Evolutionary conservation across 2,113 vertebrate species (phyloP), one percentile per base, ranked within the genome.

Genomic region (Ictalurus furcatus): DNA sequence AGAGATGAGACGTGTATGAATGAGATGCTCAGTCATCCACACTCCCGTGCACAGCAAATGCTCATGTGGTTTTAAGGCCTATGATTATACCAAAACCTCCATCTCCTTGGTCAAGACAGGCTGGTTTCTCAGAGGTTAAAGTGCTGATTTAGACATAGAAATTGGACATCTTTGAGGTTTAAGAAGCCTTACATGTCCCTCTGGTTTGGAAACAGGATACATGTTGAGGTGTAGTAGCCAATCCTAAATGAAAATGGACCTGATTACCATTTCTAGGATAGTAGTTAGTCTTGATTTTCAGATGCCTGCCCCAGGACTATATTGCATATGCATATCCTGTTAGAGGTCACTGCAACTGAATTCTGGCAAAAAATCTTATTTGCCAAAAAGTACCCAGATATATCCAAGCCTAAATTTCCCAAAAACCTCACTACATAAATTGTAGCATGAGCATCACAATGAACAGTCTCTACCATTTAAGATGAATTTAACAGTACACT

Each of bases 201-300:
- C 90, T 59, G 92, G 94, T 94, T 93, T 44, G 81, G 92, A 94
- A 91, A 92, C 5, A 91, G 87, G 91, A 92, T 28, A 16, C 58
- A 84, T 89, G 90, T 19, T 4, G 85, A 91, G 92, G 91, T 86
- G 86, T 85, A 88, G 92, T 34, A 16, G 71, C 59, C 84, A 88
- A 73, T 65, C 58, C 65, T 93, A 92, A 93, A 91, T 90, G 89
- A 93, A 93, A 92, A 91, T 93, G 92, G 78, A 91, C 90, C 85
- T 91, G 90, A 94, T 93, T 94, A 92, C 92, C 44, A 37, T 81
- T 87, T 87, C 12, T 52, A 14, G 23, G 76, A 28, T 25, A 76
- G 73, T 25, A 52, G 25, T 52, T 79, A 52, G 12, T 78, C 74
- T 44, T 25, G 37, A 44, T 78, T 76, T 76, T 48, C 44, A 78